A percentile compares a stretch with the other conserved stretches of the same genome.
phyloP scores from a whole-genome alignment of 2,797 vertebrate species.

The Gouania willdenowi region DNA sequence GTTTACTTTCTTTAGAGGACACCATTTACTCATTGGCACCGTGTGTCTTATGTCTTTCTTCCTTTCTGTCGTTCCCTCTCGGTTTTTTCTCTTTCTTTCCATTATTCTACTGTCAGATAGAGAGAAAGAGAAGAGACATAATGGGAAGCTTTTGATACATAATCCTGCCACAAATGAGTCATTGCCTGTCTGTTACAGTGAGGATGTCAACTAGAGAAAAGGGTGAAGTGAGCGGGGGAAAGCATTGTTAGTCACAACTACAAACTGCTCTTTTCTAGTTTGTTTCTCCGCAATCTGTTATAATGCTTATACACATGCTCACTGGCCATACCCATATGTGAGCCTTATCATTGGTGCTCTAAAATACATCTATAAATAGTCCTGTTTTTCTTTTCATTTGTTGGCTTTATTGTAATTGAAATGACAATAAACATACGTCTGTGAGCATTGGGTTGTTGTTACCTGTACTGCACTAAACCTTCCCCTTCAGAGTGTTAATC shows the following conservation, averaged over 20 bases:
- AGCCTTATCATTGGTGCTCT: too few relatives aligned
- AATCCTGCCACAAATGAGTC: conserved; percentile 59
- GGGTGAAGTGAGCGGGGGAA: conserved; percentile 33
- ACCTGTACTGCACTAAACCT: too few relatives aligned
- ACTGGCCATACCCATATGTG: too few relatives aligned
- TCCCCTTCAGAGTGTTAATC: too few relatives aligned
- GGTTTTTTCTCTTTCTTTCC: background rate
- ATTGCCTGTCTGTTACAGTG: conserved; percentile 58
- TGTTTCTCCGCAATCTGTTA: too few relatives aligned
- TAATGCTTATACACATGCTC: conserved; percentile 37
- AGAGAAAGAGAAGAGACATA: conserved; percentile 51
- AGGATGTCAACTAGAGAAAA: conserved; percentile 49
- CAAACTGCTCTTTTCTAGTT: conserved; percentile 15
- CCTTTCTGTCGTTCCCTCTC: background rate
- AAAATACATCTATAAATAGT: too few relatives aligned
- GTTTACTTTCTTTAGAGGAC: background rate
- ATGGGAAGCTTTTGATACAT: conserved; percentile 63
- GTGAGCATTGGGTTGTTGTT: too few relatives aligned
- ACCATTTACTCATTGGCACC: conserved; percentile 10
- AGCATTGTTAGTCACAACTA: conserved; percentile 35
- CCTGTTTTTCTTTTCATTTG: too few relatives aligned
- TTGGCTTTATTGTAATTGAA: too few relatives aligned
- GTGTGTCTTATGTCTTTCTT: conserved; percentile 6
- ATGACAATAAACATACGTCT: too few relatives aligned
- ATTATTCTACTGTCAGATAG: conserved; percentile 25